phyloP scores from a whole-genome alignment of 1,140 invertebrate genomes.

The Apis cerana region DNA sequence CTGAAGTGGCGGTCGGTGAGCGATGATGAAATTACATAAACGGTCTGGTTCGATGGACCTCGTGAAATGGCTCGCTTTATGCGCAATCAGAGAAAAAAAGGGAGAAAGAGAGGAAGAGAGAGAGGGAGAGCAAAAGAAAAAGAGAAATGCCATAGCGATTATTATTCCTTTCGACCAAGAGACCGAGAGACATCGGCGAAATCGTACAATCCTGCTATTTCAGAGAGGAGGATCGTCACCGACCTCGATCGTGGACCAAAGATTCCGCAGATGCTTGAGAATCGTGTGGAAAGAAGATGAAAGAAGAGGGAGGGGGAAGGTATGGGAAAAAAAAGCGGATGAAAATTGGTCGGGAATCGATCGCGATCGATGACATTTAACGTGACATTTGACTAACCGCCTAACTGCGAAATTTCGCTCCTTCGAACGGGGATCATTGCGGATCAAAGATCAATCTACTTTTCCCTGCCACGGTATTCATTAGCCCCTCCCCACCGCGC shows the following conservation, averaged over 20 bases:
- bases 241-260: not conserved
- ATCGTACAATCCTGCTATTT: not conserved
- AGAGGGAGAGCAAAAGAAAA: not conserved
- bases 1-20: slow-evolving; percentile 16
- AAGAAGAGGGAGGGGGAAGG: not conserved
- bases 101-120: not conserved
- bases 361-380: slow-evolving; percentile 51
- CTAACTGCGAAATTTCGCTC: slow-evolving; percentile 53
- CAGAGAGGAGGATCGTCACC: not conserved
- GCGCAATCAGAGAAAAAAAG: not conserved
- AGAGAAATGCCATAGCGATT: slow-evolving; percentile 3
- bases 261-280: not conserved
- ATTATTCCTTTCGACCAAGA: not conserved
- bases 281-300: not conserved
- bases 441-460: slow-evolving; percentile 44
- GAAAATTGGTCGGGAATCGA: slow-evolving; percentile 53
- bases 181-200: not conserved
- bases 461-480: slow-evolving; percentile 41
- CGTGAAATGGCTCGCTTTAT: slow-evolving; percentile 6
- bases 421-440: slow-evolving; percentile 18
- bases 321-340: not conserved
- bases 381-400: slow-evolving; percentile 52
- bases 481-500: slow-evolving; percentile 7
- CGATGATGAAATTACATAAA: slow-evolving; percentile 38
- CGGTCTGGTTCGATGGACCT: slow-evolving; percentile 3